Evolutionary conservation across 1,140 invertebrate genomes (phyloP).

Genomic region (Macrosteles quadrilineatus): DNA sequence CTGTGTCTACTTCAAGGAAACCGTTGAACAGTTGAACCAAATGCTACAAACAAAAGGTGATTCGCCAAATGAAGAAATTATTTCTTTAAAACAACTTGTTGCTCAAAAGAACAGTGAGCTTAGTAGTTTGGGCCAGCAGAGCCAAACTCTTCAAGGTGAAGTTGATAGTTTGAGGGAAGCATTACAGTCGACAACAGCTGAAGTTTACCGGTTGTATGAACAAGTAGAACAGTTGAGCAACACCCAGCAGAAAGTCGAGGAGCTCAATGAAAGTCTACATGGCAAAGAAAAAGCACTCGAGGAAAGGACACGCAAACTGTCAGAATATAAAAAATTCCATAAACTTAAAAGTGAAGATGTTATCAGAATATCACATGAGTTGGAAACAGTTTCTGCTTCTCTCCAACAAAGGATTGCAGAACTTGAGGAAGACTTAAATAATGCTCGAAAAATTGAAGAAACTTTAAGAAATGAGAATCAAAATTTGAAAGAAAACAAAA

Average conservation of each 20-base stretch:
- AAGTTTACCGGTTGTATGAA: conserved; percentile 15
- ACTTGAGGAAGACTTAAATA: conserved; percentile 44
- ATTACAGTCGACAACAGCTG: conserved; percentile 29
- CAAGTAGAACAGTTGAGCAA: conserved; percentile 15
- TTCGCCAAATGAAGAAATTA: neutral
- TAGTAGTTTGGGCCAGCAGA: neutral
- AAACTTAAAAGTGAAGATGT: conserved; percentile 32
- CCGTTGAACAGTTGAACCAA: neutral
- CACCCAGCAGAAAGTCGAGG: conserved; percentile 27
- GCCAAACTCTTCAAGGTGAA: neutral
- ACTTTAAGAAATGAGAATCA: conserved; percentile 14
- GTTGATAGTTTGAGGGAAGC: conserved; percentile 16
- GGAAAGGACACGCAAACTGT: conserved; percentile 25
- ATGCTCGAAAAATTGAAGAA: conserved; percentile 29
- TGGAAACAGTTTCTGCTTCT: conserved; percentile 41
- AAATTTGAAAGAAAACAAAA: conserved; percentile 6
- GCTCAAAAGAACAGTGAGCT: conserved; percentile 3
- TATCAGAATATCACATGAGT: conserved; percentile 25
- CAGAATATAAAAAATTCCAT: conserved; percentile 33
- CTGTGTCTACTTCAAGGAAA: conserved; percentile 22
- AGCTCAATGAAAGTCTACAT: conserved; percentile 24
- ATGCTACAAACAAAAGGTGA: too few relatives aligned
- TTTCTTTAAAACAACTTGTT: neutral
- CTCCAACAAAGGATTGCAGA: conserved; percentile 45
- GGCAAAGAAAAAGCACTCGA: conserved; percentile 33